Evolutionary conservation across 2,888 invertebrate genomes (phyloP), one percentile per base, ranked within the genome.

Genomic region (Alloscopus bannaensis): DNA sequence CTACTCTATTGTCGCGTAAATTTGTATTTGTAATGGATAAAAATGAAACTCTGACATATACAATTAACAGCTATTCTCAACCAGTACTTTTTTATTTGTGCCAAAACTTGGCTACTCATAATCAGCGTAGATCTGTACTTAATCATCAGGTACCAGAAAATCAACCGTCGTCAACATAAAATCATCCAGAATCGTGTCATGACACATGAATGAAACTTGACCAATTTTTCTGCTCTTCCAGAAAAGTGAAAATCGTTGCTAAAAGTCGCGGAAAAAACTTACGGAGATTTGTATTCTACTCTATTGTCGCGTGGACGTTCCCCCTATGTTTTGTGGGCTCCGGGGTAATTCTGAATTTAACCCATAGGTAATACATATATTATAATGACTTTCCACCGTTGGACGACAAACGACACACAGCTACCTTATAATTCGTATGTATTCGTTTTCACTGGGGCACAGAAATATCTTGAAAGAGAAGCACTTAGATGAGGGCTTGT

Each of bases 61-160:
- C 6, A 8, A 45, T 8, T 45, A 16, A 22, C 22, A 81, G 81
- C 81, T 6, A 50, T 72, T 1, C 13, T 31, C 13, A 81, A 81
- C 26, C 81, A 81, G 42, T 76, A 60, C 18, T 65, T 71, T 22
- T 81, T 81, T 36, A 65, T 81, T 0, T 47, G 70, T 18, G 69
- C 81, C 0, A 81, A 81, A 47, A 76, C 72, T 6, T 81, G 81
- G 81, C 68, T 81, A 16, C 50, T 81, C 13, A 66, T 81, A 4
- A 81, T 81, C 26, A 71, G 76, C 18, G 36, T 77, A 2, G 77
- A 81, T 22, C 31, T 81, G n/a, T 65, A 55, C 20, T 52, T 16
- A 13, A 62, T 28, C 0, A 76, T 81, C 20, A 70, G 76, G 80
- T 80, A 59, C 20, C 45, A 16, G n/a, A 47, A 47, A 13, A 24